Evolutionary conservation across 2,113 vertebrate species (phyloP), one percentile per base, ranked within the genome.

Genomic region (Oreotragus oreotragus): DNA sequence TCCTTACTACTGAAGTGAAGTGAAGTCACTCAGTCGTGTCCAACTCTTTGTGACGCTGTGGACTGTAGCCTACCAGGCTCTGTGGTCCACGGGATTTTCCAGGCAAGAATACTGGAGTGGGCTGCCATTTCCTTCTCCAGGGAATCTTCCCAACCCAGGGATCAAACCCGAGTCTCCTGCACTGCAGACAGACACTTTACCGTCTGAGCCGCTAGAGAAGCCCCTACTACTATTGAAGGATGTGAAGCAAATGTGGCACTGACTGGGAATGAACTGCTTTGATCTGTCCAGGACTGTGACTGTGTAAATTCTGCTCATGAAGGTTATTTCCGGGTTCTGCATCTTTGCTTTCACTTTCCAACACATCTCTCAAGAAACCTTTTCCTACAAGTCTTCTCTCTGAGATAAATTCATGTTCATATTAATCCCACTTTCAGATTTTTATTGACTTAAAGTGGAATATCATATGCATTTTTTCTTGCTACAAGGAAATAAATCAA

Each of bases 381-480:
- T 79, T 80, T 60, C 19, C 47, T 73, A 28, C 10, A 84, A 23
- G 9, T 6, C 28, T 27, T 43, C 17, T 91, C 51, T 93, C 39
- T 90, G 87, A 91, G 36, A 53, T 76, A n/a, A 80, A 21, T 19
- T 86, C n/a, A 16, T 79, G 4, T 53, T 96, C 81, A 45, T 62
- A 70, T 66, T 85, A 93, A 47, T 47, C 4, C 23, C 23, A 11
- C 7, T 25, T 79, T 96, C 51, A 79, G 70, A 84, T 53, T 97
- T 10, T 94, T 83, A 79, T 66, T 81, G 66, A 73, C 15, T 88
- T 76, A 90, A 94, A 58, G 45, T 57, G 47, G 73, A 88, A n/a
- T 49, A 88, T 15, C 53, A 47, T 36, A 91, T 30, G 33, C 9
- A 27, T 62, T 84, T 49, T 84, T 80, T 77, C 25, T 70, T 89